A percentile compares a stretch with the other conserved stretches of the same genome.
Evolutionary conservation across 2,797 vertebrate species (phyloP).

Genomic region (Discoglossus pictus): DNA sequence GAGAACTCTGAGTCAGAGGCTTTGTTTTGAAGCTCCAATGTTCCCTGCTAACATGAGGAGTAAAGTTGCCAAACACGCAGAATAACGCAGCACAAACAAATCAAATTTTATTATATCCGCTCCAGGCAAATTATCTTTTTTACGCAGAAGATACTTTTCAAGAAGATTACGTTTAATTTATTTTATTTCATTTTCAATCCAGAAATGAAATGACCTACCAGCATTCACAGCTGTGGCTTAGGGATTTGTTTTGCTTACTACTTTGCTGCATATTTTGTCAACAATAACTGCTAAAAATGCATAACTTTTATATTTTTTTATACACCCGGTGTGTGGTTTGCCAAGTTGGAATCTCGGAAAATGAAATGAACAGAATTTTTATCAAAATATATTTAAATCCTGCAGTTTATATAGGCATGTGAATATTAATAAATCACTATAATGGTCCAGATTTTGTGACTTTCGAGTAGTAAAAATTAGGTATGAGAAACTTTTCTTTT

Average conservation of each 20-base stretch:
- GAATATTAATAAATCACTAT: too few species aligned
- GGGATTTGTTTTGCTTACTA: conserved; percentile 12
- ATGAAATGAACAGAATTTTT: neutral
- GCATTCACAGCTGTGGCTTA: neutral
- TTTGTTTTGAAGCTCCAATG: neutral
- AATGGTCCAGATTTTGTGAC: too few species aligned
- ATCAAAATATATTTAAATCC: too few species aligned
- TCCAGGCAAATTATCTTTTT: neutral
- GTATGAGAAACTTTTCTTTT: too few species aligned
- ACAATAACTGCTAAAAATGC: conserved; percentile 5
- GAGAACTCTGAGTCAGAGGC: neutral
- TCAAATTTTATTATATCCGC: conserved; percentile 8
- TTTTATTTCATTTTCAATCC: conserved; percentile 27
- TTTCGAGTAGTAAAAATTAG: too few species aligned
- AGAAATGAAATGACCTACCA: conserved; percentile 16
- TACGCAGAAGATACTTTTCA: conserved; percentile 3
- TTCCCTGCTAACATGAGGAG: neutral
- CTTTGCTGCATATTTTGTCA: conserved; percentile 24
- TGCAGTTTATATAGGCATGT: too few species aligned
- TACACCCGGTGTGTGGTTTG: neutral
- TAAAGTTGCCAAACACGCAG: neutral
- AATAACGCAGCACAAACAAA: neutral
- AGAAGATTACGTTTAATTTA: conserved; percentile 27
- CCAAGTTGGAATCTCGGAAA: neutral
- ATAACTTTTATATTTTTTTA: too few species aligned